phyloP scores from a whole-genome alignment of 2,888 invertebrate genomes.

The Horisme vitalbata region DNA sequence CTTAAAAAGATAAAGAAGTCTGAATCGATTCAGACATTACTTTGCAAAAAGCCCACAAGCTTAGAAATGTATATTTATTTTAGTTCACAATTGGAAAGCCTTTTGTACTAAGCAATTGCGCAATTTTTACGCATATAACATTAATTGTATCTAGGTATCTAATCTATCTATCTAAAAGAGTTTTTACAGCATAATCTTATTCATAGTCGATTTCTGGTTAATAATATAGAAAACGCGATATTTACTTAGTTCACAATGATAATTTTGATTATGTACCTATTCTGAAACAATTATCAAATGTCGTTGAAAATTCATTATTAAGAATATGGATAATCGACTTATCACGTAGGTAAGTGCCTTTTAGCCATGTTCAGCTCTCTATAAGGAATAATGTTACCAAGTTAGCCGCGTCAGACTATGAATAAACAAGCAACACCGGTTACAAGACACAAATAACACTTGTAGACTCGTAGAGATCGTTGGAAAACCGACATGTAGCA shows the following conservation, averaged over 20 bases:
- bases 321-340: constrained; percentile 37
- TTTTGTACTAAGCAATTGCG: no score
- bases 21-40: not conserved
- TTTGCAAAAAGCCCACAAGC: constrained; percentile 1
- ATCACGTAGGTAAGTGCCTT: constrained; percentile 37
- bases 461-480: constrained; percentile 38
- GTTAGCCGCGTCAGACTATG: constrained; percentile 27
- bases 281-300: constrained; percentile 6
- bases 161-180: no score
- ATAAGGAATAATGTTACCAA: constrained; percentile 36
- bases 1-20: constrained; percentile 4
- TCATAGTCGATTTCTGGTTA: no score
- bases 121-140: no score
- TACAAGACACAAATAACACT: constrained; percentile 39
- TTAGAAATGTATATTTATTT: no score
- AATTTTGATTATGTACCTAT: no score
- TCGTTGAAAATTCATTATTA: not conserved
- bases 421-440: constrained; percentile 55
- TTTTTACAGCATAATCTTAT: no score
- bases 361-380: constrained; percentile 35
- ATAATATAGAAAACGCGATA: no score
- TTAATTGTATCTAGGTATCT: no score
- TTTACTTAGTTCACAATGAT: no score
- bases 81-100: no score
- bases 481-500: constrained; percentile 32